phyloP scores from a whole-genome alignment of 1,140 invertebrate genomes.

The Sitobion miscanthi region DNA sequence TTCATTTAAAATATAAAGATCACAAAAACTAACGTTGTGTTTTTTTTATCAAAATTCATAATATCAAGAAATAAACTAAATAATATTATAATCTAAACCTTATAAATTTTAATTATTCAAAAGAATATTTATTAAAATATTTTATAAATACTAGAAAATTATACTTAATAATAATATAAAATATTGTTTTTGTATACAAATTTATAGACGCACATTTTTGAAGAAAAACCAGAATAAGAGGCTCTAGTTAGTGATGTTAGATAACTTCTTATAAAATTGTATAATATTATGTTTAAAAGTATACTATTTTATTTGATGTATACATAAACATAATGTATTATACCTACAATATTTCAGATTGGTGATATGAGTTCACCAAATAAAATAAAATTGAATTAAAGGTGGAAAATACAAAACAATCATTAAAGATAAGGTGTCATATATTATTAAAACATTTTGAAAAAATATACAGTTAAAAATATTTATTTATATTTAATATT shows the following conservation, averaged over 20 bases:
- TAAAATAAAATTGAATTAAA: too few relatives aligned
- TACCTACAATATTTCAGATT: too few relatives aligned
- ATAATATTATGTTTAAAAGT: not conserved
- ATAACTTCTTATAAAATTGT: not conserved
- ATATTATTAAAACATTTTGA: not conserved
- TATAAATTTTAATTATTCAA: not conserved
- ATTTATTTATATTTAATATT: not conserved
- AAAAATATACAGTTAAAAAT: slow-evolving; percentile 61
- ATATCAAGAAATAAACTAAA: not conserved
- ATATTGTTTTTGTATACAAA: not conserved
- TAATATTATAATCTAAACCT: not conserved
- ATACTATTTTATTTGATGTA: too few relatives aligned
- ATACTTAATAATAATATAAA: not conserved
- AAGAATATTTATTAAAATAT: not conserved
- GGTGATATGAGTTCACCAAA: too few relatives aligned
- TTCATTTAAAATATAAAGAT: too few relatives aligned
- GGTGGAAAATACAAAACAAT: too few relatives aligned
- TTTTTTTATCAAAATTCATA: too few relatives aligned
- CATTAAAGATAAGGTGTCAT: too few relatives aligned
- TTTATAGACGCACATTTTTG: not conserved
- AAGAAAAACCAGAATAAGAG: not conserved
- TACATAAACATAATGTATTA: too few relatives aligned
- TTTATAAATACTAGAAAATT: not conserved
- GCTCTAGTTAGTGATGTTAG: too few relatives aligned
- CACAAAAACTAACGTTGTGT: too few relatives aligned